Evolutionary conservation across 2,888 invertebrate genomes (phyloP).

Genomic region (Acanthosoma haemorrhoidale): DNA sequence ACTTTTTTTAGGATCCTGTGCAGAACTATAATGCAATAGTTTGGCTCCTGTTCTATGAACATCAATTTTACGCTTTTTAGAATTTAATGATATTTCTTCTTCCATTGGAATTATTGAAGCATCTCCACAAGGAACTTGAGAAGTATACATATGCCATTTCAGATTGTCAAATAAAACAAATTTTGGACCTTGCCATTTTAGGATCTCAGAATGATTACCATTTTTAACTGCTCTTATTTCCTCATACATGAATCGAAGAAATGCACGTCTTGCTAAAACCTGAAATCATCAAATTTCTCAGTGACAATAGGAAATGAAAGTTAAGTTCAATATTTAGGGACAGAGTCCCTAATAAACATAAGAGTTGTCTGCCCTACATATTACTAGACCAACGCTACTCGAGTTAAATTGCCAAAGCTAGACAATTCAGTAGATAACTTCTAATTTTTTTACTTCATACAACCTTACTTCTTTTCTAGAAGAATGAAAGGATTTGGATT

Average conservation of each 20-base stretch:
- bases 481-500: no score
- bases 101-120: conserved; percentile 70
- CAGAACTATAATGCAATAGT: conserved; percentile 54
- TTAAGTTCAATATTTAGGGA: no score
- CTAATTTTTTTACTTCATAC: no score
- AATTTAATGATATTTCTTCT: background rate
- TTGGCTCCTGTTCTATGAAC: conserved; percentile 86
- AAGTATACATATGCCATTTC: conserved; percentile 76
- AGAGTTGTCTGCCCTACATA: no score
- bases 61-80: conserved; percentile 42
- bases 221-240: conserved; percentile 52
- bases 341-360: no score
- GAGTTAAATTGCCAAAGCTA: no score
- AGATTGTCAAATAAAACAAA: conserved; percentile 55
- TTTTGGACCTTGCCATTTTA: conserved; percentile 43
- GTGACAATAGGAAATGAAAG: no score
- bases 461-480: no score
- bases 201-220: conserved; percentile 41
- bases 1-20: conserved; percentile 55
- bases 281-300: no score
- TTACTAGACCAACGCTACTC: no score
- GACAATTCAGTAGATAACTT: no score
- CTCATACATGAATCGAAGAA: conserved; percentile 68
- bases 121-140: conserved; percentile 89
- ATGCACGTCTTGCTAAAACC: conserved; percentile 72